Percentiles rank a stretch among this genome's conserved stretches.
Evolutionary conservation across 2,888 invertebrate species (phyloP).

Genomic region (Tipula unca): DNA sequence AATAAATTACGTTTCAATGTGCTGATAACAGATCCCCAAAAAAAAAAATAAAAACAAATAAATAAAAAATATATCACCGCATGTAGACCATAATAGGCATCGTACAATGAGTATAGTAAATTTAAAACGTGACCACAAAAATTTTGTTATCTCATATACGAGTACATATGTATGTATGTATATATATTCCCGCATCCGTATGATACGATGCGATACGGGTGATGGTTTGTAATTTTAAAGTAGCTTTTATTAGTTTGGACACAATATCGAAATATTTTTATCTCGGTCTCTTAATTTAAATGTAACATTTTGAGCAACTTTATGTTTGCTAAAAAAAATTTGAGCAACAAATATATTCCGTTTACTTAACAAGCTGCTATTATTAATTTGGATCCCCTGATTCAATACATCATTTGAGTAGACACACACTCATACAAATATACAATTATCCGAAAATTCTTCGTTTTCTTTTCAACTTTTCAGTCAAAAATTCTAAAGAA

Average conservation of each 20-base stretch:
- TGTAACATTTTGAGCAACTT: no score
- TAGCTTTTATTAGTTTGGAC: no score
- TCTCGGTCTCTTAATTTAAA: no score
- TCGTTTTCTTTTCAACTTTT: not conserved
- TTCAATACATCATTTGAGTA: not conserved
- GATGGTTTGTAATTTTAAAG: not conserved
- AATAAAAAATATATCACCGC: not conserved
- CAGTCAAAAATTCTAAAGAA: not conserved
- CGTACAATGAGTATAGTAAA: not conserved
- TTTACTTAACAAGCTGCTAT: not conserved
- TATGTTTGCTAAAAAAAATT: not conserved
- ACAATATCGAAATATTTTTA: no score
- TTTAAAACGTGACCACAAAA: not conserved
- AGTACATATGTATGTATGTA: no score
- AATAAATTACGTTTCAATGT: not conserved
- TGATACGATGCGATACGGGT: not conserved
- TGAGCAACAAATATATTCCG: not conserved
- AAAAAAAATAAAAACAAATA: not conserved
- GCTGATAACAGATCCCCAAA: not conserved
- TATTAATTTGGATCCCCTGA: not conserved
- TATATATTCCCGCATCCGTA: not conserved
- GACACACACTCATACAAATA: no score
- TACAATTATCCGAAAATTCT: not conserved
- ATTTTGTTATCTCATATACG: not conserved
- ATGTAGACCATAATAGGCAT: not conserved